phyloP scores from a whole-genome alignment of 2,113 vertebrate species.

The Cyanoramphus novaezelandiae region DNA sequence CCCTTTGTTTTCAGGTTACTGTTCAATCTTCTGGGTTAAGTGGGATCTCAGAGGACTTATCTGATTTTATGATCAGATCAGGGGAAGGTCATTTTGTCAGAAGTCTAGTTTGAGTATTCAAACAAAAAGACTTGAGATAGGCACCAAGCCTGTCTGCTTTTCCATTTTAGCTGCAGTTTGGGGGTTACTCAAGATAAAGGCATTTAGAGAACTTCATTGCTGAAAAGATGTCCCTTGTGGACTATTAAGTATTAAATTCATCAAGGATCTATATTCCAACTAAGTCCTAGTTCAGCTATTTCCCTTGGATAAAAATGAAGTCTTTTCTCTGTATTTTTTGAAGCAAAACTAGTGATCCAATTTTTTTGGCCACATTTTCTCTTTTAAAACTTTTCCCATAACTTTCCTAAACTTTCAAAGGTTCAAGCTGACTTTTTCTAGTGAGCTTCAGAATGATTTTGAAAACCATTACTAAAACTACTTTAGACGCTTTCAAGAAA shows the following conservation, averaged over 20 bases:
- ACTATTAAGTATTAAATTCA: neutral
- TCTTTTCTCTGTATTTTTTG: neutral
- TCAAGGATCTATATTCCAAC: neutral
- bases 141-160: neutral
- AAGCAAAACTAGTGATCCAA: neutral
- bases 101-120: neutral
- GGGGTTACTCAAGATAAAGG: neutral
- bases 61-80: neutral
- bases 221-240: neutral
- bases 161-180: neutral
- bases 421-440: neutral
- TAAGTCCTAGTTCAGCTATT: neutral
- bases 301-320: neutral
- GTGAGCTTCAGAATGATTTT: neutral
- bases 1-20: neutral
- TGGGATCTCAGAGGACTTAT: neutral
- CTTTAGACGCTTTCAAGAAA: neutral
- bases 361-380: neutral
- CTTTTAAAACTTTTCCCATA: neutral
- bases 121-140: neutral
- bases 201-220: neutral
- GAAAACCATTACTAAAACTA: neutral
- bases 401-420: neutral
- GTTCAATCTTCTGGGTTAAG: neutral
- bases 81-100: neutral